Percentiles rank a stretch among this genome's conserved stretches.
Evolutionary conservation across 2,797 vertebrate genomes (phyloP).

Genomic region (Phylloscopus collybita): DNA sequence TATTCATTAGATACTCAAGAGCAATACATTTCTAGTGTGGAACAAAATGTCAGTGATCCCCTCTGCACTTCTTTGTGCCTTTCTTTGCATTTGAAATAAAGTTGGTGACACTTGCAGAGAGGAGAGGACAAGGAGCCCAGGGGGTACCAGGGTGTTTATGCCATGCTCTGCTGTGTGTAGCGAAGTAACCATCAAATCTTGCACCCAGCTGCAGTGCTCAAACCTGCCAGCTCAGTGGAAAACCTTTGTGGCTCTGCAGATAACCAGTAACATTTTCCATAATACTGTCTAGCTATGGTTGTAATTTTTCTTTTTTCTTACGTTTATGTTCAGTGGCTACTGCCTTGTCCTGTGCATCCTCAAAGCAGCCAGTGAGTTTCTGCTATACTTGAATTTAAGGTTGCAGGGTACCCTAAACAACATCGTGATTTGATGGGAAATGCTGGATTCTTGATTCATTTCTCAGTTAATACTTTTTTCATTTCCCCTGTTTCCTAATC

Average conservation of each 20-base stretch:
- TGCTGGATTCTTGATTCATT: neutral
- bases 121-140: neutral
- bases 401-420: neutral
- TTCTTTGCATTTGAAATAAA: neutral
- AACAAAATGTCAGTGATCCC: neutral
- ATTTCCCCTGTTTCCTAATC: neutral
- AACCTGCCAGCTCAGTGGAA: neutral
- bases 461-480: neutral
- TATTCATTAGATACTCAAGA: neutral
- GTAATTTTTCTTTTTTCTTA: neutral
- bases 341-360: neutral
- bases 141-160: neutral
- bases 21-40: neutral
- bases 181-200: neutral
- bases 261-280: neutral
- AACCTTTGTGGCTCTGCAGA: neutral
- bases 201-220: neutral
- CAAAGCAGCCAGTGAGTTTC: neutral
- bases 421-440: neutral
- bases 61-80: neutral
- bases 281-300: neutral
- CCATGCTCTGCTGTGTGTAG: neutral
- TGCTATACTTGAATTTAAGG: neutral
- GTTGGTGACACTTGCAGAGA: neutral
- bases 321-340: neutral